Percentiles rank a stretch among this genome's conserved stretches.
phyloP scores from a whole-genome alignment of 1,140 invertebrate species.

The Lepidurus couesii region DNA sequence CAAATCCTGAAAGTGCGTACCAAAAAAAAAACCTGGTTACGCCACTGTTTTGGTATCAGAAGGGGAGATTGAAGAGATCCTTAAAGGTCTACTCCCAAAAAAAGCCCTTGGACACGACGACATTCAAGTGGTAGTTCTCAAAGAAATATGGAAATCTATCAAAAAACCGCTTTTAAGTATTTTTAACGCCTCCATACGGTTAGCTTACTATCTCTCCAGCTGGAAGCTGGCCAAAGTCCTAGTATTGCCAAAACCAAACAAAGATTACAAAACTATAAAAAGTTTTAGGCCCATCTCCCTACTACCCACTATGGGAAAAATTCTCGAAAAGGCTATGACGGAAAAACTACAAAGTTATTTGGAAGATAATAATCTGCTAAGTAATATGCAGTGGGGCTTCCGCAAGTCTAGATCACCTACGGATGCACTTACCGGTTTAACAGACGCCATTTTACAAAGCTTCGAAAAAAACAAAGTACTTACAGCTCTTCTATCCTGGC shows the following conservation, averaged over 20 bases:
- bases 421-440: background rate
- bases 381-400: conserved; percentile 20
- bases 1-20: too few species aligned
- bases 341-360: background rate
- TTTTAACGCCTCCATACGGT: conserved; percentile 19
- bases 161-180: background rate
- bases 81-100: too few species aligned
- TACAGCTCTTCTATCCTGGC: background rate
- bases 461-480: conserved; percentile 11
- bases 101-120: conserved; percentile 22
- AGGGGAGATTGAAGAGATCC: too few species aligned
- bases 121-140: background rate
- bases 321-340: conserved; percentile 22
- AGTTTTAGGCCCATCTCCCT: background rate
- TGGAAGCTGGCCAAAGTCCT: conserved; percentile 27
- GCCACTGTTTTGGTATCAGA: too few species aligned
- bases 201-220: background rate
- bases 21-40: too few species aligned
- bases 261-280: background rate
- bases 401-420: background rate
- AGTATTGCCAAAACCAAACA: conserved; percentile 14
- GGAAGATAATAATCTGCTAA: background rate
- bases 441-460: background rate
- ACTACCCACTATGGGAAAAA: background rate
- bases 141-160: conserved; percentile 16